Conservation (phyloP, 2,797 vertebrate species). For the Gallinago stenura region DNA sequence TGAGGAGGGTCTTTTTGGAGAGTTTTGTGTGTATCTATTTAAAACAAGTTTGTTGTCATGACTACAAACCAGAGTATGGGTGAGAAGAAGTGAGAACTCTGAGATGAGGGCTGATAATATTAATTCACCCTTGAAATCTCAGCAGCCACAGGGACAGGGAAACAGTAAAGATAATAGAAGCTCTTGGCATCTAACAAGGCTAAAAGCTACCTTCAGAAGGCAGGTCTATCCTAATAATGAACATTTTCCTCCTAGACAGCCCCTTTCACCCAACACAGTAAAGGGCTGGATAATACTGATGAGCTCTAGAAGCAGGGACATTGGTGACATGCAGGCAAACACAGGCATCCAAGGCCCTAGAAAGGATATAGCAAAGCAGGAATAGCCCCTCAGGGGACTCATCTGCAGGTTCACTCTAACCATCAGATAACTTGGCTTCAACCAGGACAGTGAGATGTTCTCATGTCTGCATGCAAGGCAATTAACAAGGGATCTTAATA, state of each 20-base stretch:
- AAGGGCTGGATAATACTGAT: background rate
- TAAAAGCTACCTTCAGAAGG: background rate
- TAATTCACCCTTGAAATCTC: slow-evolving; percentile 15
- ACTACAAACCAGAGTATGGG: slow-evolving; percentile 9
- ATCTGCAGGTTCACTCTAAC: background rate
- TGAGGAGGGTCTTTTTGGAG: background rate
- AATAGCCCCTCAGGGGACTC: background rate
- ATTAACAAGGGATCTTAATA: background rate
- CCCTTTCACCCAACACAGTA: background rate
- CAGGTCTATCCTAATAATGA: background rate
- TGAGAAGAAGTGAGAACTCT: slow-evolving; percentile 1
- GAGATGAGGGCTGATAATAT: background rate
- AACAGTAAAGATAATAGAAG: background rate
- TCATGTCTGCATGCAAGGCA: background rate
- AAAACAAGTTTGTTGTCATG: slow-evolving; percentile 65
- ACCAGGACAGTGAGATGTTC: background rate
- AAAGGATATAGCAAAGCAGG: background rate
- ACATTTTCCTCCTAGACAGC: background rate
- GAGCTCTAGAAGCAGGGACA: background rate
- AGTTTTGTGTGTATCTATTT: slow-evolving; percentile 22
- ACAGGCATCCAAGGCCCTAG: background rate
- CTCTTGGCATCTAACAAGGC: background rate
- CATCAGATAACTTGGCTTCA: background rate
- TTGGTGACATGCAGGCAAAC: background rate
- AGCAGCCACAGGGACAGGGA: background rate